Evolutionary conservation across 2,797 vertebrate genomes (phyloP).

Genomic region (Botia almorhae): DNA sequence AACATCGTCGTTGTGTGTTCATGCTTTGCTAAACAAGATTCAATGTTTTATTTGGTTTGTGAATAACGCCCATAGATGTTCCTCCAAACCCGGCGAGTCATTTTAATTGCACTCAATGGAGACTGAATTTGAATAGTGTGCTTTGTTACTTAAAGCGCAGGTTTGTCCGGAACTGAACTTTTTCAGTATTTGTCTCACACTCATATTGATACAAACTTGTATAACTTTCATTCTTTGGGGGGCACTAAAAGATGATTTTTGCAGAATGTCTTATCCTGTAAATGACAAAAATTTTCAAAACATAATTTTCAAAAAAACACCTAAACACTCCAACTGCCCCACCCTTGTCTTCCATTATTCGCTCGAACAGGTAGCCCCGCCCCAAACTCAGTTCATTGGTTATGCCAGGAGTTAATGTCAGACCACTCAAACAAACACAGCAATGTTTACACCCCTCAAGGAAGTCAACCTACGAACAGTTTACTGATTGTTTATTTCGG

Average conservation of each 20-base stretch:
- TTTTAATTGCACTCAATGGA: neutral
- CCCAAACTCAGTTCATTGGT: neutral
- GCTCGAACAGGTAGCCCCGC: neutral
- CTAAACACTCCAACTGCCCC: too few species aligned
- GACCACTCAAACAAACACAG: neutral
- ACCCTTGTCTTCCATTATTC: neutral
- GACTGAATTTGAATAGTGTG: neutral
- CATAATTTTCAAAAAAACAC: too few species aligned
- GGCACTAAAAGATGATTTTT: neutral
- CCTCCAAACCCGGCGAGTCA: neutral
- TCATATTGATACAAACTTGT: neutral
- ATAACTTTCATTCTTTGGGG: neutral
- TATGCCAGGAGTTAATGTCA: neutral
- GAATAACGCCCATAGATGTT: constrained; percentile 10
- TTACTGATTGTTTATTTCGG: too few species aligned
- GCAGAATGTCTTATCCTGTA: neutral
- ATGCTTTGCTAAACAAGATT: neutral
- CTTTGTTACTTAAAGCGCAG: neutral
- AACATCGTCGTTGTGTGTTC: neutral
- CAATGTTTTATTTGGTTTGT: constrained; percentile 1
- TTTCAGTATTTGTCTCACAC: neutral
- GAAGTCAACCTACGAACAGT: neutral
- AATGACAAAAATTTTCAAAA: neutral
- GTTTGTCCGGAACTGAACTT: neutral
- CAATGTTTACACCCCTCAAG: neutral